phyloP scores from a whole-genome alignment of 2,797 vertebrate species.

The Artibeus jamaicensis region DNA sequence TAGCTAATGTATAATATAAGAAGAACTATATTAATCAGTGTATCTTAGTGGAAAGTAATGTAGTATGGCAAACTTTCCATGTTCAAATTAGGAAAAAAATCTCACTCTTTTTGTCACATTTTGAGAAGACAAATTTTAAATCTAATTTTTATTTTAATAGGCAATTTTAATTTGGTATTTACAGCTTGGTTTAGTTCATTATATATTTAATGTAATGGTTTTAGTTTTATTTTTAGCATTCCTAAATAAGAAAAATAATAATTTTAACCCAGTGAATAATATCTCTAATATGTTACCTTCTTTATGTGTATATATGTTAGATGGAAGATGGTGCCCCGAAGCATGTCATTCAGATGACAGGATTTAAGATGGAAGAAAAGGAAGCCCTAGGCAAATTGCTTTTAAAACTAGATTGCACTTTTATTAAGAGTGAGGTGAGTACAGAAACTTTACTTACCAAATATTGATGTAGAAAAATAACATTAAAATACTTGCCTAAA shows the following conservation, averaged over 20 bases:
- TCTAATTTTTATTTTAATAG: background rate
- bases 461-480: background rate
- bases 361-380: slow-evolving; percentile 83
- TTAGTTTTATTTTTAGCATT: slow-evolving; percentile 43
- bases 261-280: background rate
- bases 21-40: background rate
- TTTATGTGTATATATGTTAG: slow-evolving; percentile 65
- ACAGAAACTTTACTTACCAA: background rate
- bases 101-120: background rate
- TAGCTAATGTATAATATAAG: background rate
- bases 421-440: slow-evolving; percentile 83
- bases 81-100: background rate
- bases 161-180: slow-evolving; percentile 27
- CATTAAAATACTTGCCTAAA: background rate
- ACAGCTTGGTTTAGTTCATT: background rate
- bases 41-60: background rate
- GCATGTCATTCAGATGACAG: slow-evolving; percentile 83
- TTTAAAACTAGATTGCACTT: slow-evolving; percentile 80
- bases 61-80: background rate
- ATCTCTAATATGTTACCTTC: slow-evolving; percentile 28
- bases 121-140: slow-evolving; percentile 36
- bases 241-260: slow-evolving; percentile 13
- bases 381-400: slow-evolving; percentile 69
- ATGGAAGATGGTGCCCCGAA: slow-evolving; percentile 69
- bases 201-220: background rate